Base-by-base conservation (phyloP, 1,140 invertebrate genomes). In the Drosophila pseudoobscura region DNA sequence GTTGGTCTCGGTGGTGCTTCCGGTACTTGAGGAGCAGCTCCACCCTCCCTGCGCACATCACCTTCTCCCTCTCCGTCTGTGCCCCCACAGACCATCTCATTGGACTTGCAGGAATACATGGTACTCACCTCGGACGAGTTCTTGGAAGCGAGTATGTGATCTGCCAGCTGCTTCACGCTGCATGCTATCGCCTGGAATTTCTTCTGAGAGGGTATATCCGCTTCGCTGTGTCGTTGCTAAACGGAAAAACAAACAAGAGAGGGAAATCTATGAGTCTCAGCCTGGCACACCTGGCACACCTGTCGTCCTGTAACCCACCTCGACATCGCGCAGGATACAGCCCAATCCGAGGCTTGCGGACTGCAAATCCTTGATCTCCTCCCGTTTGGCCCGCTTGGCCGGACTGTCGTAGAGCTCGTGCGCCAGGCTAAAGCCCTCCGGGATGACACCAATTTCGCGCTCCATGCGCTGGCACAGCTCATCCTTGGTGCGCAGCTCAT, bases 121-220 rank as follows among this genome's bases (percentile, higher is more conserved):
- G 0, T 49, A 80, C 90, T 91, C 76, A 91, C 90, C 90, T 90
- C 76, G 47, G 74, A 52, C 31, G 74, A 57, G 26, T 74, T 82
- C 55, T 85, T 75, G 9, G 78, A 69, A 24, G 39, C 54, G 15
- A 91, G 72, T 13, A 91, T 57, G n/a, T 74, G 75, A 39, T 91
- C 90, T 29, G 90, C 90, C 51, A 91, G 47, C n/a, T 91, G 79
- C 45, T 91, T 91, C 2, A 91, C 90, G 56, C 87, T 90, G 41
- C 75, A 79, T 0, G 90, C 90, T 11, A 91, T 78, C 15, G 69
- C 75, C 54, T 85, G 79, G 54, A 91, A 90, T 43, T 91, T 74
- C 51, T 72, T 76, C 66, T 91, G 77, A 5, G 90, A 75, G n/a
- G 83, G 87, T 3, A 90, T 58, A 45, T 77, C 88, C 3, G 55